Evolutionary conservation across 2,888 invertebrate genomes (phyloP), one percentile per base, ranked within the genome.

Genomic region (Drosophila fungiperda): DNA sequence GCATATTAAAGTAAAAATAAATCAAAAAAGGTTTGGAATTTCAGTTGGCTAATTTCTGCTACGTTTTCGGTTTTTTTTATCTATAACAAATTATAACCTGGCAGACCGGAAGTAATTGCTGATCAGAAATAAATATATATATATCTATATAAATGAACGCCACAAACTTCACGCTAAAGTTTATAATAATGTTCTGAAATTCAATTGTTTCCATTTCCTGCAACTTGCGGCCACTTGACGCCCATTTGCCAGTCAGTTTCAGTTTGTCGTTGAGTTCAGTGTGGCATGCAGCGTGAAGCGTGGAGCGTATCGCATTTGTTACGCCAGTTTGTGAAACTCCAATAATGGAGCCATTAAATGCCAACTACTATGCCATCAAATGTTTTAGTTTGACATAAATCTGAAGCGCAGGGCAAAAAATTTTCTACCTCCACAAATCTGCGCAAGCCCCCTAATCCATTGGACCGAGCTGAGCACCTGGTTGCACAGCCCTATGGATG

Each of bases 331-430:
- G 66, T 58, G 70, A 83, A 85, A 85, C 71, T 85, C 77, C 90
- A 85, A 85, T 85, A 89, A 85, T 87, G 80, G 83, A 85, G 90
- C 90, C 88, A 85, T 85, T 90, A 85, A 88, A 85, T 85, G 90
- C 83, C 90, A 90, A 90, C 90, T 90, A 89, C 76, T 84, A 74
- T 76, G 85, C 69, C 84, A 87, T 89, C 88, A 85, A 85, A 90
- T 90, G 80, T 86, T 85, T 85, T 90, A 90, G 85, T 88, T 85
- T 85, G 90, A 83, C 90, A 85, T 85, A 90, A 85, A 90, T 85
- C 88, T 85, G 75, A 62, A 64, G 66, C 80, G 82, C 76, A 71
- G 55, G 70, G 70, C 68, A 33, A 81, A 81, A 83, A 57, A 65
- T 74, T 83, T 78, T 68, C 58, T 23, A 12, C 6, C 17, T 49